phyloP scores from a whole-genome alignment of 2,797 vertebrate species.

The Sciaenops ocellatus region DNA sequence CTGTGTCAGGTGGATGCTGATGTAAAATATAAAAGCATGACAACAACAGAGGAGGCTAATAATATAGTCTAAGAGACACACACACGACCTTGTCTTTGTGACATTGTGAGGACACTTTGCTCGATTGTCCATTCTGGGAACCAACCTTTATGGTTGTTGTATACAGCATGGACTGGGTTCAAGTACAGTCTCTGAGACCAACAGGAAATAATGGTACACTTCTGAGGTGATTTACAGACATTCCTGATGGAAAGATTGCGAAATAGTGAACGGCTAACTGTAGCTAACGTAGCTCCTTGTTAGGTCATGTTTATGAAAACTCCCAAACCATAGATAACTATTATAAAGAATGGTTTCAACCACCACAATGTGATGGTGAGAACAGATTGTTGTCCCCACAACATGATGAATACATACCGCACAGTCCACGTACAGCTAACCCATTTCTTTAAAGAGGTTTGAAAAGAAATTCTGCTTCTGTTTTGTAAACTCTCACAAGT shows the following conservation, averaged over 20 bases:
- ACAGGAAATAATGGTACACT: no score
- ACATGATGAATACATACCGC: neutral
- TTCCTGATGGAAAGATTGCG: no score
- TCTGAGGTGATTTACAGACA: no score
- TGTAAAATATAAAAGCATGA: conserved; percentile 9
- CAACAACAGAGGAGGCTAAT: conserved; percentile 9
- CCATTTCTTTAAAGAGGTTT: neutral
- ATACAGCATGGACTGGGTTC: no score
- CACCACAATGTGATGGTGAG: neutral
- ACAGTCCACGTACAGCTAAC: neutral
- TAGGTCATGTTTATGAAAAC: no score
- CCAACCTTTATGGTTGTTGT: no score
- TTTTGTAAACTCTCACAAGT: conserved; percentile 25
- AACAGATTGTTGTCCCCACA: neutral
- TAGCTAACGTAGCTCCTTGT: no score
- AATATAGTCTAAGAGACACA: neutral
- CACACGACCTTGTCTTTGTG: neutral
- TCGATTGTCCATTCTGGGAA: no score
- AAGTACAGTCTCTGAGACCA: no score
- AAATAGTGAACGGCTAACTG: no score
- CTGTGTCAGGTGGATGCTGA: neutral
- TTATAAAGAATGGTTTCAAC: no score
- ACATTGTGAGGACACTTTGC: no score
- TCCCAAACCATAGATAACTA: neutral
- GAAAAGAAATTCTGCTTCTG: conserved; percentile 16